Base-by-base conservation (phyloP, 1,140 invertebrate genomes). In the Brachionus asplanchnoidis region DNA sequence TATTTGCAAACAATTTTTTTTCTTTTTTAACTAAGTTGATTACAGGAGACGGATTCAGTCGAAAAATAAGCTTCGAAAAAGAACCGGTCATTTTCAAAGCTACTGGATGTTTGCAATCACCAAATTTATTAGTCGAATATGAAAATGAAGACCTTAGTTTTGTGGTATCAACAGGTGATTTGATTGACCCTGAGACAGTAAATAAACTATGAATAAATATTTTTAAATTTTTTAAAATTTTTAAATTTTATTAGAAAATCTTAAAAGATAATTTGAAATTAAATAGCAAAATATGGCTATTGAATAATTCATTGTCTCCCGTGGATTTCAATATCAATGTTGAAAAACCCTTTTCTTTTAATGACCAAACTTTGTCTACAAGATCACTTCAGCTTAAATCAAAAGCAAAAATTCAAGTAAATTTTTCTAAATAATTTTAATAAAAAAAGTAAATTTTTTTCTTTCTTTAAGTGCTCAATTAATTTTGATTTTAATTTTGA, bases 121-220 rank as follows among this genome's bases (percentile, higher is more conserved):
- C 79, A 28, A 65, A 68, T 44, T 46, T 82, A 14, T 12, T 11
- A 23, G 32, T 82, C 20, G 79, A 82, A 82, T 82, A 60, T 20
- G 79, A 82, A 44, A 77, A 77, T 77, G 79, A 82, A 9, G 53
- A 68, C 28, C 17, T 82, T 12, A 65, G 32, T 20, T 82, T 82
- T 46, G 50, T 65, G 11, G 79, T 82, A 0, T 60, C 79, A 14
- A 60, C 20, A 23, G 79, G 79, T 17, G 79, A 82, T 65, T 23
- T 82, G 3, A 82, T 82, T 65, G 36, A 73, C 32, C 8, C 32
- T 17, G 12, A 73, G 17, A 20, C 1, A 42, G 68, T 73, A 73
- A 42, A 17, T 73, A 20, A 70, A n/a, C 32, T n/a, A n/a, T 70
- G 7, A 32, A 70, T 70, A n/a, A 32, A 32, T 70, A 5, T 70